phyloP scores from a whole-genome alignment of 1,140 invertebrate species.

The Microplitis demolitor region DNA sequence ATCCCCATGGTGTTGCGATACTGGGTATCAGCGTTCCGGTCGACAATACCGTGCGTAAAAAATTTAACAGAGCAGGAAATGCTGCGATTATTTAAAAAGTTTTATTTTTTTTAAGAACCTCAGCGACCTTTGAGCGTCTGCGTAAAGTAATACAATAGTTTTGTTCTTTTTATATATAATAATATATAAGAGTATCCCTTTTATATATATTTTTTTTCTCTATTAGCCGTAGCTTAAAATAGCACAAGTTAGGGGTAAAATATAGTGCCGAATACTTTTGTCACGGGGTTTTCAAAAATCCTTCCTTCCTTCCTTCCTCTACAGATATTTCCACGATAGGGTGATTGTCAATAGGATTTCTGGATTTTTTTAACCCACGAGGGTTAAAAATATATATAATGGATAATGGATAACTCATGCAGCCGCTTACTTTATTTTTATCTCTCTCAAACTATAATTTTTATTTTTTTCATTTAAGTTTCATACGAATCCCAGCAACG shows the following conservation, averaged over 20 bases:
- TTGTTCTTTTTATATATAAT: constrained; percentile 4
- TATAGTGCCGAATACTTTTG: constrained; percentile 23
- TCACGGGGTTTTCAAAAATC: constrained; percentile 23
- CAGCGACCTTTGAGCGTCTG: background rate
- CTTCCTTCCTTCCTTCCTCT: constrained; percentile 15
- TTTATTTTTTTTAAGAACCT: background rate
- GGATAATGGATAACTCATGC: constrained; percentile 21
- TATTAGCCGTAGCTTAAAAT: constrained; percentile 15
- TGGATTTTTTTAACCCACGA: constrained; percentile 20
- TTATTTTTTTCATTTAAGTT: background rate
- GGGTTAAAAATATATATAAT: constrained; percentile 2
- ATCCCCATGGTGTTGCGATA: background rate
- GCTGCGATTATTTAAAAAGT: constrained; percentile 21
- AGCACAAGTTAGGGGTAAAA: constrained; percentile 22
- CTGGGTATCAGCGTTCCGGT: background rate
- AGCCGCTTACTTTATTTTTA: constrained; percentile 17
- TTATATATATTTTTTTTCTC: background rate
- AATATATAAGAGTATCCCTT: background rate
- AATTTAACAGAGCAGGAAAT: constrained; percentile 13
- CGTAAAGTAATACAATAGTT: constrained; percentile 1
- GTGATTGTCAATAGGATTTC: constrained; percentile 33
- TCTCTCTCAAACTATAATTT: background rate
- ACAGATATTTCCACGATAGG: constrained; percentile 28
- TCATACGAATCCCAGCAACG: too few relatives aligned
- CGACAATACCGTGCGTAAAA: constrained; percentile 4